Conservation (phyloP, 1,140 invertebrate genomes). For the Globodera rostochiensis region DNA sequence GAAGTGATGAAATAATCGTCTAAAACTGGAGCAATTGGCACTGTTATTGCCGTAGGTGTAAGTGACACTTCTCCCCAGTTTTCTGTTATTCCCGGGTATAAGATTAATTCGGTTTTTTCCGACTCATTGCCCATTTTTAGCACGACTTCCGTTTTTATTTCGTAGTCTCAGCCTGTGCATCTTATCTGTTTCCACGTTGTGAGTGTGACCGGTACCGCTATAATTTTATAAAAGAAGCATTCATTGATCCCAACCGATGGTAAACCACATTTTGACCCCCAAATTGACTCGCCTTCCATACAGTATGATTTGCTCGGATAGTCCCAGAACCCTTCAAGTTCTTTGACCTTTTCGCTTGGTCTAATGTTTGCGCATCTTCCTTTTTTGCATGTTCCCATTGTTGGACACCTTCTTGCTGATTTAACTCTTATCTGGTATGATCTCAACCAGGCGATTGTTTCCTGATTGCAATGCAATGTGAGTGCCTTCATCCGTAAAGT, state of each 20-base stretch:
- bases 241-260: neutral
- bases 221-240: conserved; percentile 9
- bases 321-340: neutral
- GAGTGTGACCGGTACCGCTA: neutral
- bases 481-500: neutral
- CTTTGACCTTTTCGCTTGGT: neutral
- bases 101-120: neutral
- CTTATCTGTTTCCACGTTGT: neutral
- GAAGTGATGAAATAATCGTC: neutral
- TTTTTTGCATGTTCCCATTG: neutral
- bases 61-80: neutral
- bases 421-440: neutral
- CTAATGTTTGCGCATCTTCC: neutral
- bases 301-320: neutral
- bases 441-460: neutral
- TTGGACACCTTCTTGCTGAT: neutral
- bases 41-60: neutral
- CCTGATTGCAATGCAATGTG: neutral
- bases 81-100: conserved; percentile 8
- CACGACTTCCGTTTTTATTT: neutral
- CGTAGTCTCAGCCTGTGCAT: conserved; percentile 2
- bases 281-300: neutral
- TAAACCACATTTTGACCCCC: conserved; percentile 13
- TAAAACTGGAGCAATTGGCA: neutral
- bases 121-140: neutral